Conservation (phyloP, 2,888 invertebrate genomes). For the Megalurothrips usitatus region DNA sequence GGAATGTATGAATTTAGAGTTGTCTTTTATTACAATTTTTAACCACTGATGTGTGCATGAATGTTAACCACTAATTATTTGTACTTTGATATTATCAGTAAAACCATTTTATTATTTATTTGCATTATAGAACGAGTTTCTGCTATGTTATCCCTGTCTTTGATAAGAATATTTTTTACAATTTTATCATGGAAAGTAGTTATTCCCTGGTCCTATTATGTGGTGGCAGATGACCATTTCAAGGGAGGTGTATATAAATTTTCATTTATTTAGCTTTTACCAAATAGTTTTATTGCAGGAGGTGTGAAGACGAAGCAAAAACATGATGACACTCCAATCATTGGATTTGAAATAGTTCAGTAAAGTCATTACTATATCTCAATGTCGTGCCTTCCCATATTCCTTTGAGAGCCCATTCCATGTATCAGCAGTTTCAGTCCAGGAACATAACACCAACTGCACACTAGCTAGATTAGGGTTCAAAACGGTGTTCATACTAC, state of each 20-base stretch:
- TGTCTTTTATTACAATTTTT: not conserved
- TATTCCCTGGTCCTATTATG: not conserved
- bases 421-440: too few species aligned
- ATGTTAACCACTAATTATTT: not conserved
- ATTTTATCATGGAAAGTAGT: not conserved
- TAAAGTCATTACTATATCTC: not conserved
- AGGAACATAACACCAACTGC: too few species aligned
- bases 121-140: not conserved
- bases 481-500: too few species aligned
- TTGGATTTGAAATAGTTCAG: not conserved
- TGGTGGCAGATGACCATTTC: not conserved
- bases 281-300: not conserved
- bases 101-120: not conserved
- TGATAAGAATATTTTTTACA: not conserved
- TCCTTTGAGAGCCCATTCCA: too few species aligned
- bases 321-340: too few species aligned
- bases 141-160: not conserved
- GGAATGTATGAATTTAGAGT: not conserved
- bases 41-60: not conserved
- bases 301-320: too few species aligned
- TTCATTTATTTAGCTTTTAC: not conserved
- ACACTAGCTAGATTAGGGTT: too few species aligned
- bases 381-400: not conserved
- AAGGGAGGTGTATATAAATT: not conserved
- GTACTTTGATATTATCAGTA: not conserved